Base-by-base conservation (phyloP, 92 coral and sea anemone species). In the Ricordea florida region DNA sequence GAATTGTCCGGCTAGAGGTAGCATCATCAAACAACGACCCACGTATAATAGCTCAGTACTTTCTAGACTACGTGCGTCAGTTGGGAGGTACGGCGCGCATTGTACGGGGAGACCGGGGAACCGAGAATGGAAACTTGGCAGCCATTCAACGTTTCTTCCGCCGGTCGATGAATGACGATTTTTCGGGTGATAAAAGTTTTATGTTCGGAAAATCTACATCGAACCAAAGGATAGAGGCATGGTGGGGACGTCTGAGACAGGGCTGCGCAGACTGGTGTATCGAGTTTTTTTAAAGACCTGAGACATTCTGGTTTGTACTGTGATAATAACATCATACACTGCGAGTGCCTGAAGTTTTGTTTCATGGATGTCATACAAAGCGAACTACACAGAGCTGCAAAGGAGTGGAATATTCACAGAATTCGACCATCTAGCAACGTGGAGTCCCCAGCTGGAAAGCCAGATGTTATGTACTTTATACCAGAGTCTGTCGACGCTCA, bases 141-240 rank as follows among this genome's bases (percentile, higher is more conserved):
- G 43, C 72, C 20, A 37, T 72, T 38, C 86, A 80, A 26, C 57
- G 80, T 3, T 70, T 57, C 36, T 40, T 61, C 10, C 72, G 80
- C 7, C 62, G 64, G 17, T 15, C 52, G 5, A 42, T 17, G 25
- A n/a, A 72, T 48, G 86, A 80, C 42, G 66, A 40, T 4, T 51
- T 50, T 42, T 74, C 80, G 4, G 87, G 75, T 30, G 87, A 61
- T 13, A 71, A 72, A 20, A 81, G 74, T 44, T 81, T 81, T 44
- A 81, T 72, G 80, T 81, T 36, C 28, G 81, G 87, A 6, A 66
- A 36, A 44, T 66, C 77, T 57, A 45, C 57, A 5, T 32, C 71
- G n/a, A 81, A 81, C 45, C 87, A 81, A 42, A 50, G 87, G 53
- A 72, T 81, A 16, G n/a, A n/a, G n/a, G n/a, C n/a, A n/a, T n/a